These are phyloP conservation scores for Melanotaenia parkinsoni DNA, from an alignment of 2,797 vertebrate species.

Conservation along the genomic window DNA sequence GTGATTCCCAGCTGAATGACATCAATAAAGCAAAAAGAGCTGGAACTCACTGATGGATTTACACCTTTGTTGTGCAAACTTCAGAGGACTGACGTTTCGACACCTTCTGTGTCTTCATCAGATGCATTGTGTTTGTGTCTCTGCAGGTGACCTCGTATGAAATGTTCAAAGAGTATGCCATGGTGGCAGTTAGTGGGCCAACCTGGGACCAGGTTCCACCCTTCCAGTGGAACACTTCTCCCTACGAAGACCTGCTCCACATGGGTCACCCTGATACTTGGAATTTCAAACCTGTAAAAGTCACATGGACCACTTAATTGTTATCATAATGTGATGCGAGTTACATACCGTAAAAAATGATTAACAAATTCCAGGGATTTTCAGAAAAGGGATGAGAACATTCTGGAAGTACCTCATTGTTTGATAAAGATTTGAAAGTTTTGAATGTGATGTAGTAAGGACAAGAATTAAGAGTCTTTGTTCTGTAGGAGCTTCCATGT, in stretches of 20 bases:
- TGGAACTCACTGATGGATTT: too few species aligned
- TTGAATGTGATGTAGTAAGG: neutral
- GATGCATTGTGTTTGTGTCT: conserved; percentile 27
- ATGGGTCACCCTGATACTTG: conserved; percentile 95
- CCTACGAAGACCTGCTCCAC: conserved; percentile 85
- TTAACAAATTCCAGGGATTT: conserved; percentile 6
- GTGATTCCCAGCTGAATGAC: too few species aligned
- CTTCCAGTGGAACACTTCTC: conserved; percentile 93
- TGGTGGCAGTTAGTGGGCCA: conserved; percentile 90
- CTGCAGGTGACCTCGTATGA: conserved; percentile 87
- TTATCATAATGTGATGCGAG: neutral
- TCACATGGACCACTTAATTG: conserved; percentile 86
- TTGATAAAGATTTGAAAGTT: neutral
- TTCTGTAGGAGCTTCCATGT: neutral
- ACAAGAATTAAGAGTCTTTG: neutral
- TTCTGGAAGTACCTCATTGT: neutral
- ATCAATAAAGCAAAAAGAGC: too few species aligned
- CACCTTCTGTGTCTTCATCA: too few species aligned
- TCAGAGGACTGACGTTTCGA: too few species aligned
- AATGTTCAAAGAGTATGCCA: conserved; percentile 81
- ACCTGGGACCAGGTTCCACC: conserved; percentile 91
- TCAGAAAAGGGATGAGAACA: neutral
- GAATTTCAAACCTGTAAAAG: conserved; percentile 86
- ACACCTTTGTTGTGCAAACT: too few species aligned
- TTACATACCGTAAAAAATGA: conserved; percentile 15